Evolutionary conservation across 2,888 invertebrate genomes (phyloP), one percentile per base, ranked within the genome.

Genomic region (Torymus texanus): DNA sequence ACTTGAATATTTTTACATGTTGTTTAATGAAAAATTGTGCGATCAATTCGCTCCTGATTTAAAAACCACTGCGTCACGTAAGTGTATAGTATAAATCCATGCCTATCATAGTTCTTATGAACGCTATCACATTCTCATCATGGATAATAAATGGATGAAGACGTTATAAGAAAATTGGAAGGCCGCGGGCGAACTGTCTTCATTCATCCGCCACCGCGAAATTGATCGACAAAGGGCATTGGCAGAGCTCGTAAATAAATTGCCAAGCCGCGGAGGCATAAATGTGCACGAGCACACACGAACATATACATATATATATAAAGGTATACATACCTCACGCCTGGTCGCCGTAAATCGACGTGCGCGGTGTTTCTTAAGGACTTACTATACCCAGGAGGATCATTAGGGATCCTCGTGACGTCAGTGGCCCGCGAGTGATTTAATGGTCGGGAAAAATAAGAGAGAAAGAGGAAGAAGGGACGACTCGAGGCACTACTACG

Each of bases 361-460:
- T 51, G 18, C 29, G 18, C 29, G 24, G 18, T 58, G 68, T 58
- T 70, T 29, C 41, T 70, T 58, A 72, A 56, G 63, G 56, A 62
- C 76, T 70, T 50, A 24, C 58, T 66, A 51, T 65, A 51, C 77
- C 59, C 77, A 29, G 24, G 77, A 66, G 77, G 14, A 72, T 66
- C 66, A 72, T 77, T 77, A 77, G 59, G 59, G 66, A 24, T 13
- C 41, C 16, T 61, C 56, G 67, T 62, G 75, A 72, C 77, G 72
- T 77, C 77, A 77, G 66, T 53, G 29, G 68, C 53, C 29, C 29
- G 4, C 67, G 61, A 76, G 77, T 77, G 66, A 77, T 72, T 77
- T 77, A 66, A 77, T 53, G 72, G 53, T 50, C 50, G 29, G 14
- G 29, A n/a, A 50, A 50, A 59, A 59, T 56, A 50, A 59, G 59